These are phyloP conservation scores for Drosophila yooni DNA, from an alignment of 2,888 invertebrate species.

Conservation along the genomic window DNA sequence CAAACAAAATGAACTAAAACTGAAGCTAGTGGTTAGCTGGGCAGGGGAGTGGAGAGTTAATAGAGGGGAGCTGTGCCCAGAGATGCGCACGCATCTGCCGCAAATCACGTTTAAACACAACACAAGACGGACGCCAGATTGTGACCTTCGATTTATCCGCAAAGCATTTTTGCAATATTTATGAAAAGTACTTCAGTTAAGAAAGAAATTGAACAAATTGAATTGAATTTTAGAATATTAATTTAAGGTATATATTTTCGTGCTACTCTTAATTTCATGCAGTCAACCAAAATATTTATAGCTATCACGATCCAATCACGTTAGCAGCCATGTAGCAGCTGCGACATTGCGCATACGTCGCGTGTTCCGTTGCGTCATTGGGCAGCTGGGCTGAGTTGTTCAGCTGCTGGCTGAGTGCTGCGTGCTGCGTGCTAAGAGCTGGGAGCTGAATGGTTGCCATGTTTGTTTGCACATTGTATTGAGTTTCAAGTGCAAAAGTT, in stretches of 20 bases:
- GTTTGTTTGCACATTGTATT: slow-evolving; percentile 68
- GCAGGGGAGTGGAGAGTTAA: neutral
- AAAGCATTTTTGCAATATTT: slow-evolving; percentile 20
- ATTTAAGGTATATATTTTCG: neutral
- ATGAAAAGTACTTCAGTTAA: slow-evolving; percentile 10
- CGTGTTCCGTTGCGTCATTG: slow-evolving; percentile 29
- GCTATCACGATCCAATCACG: slow-evolving; percentile 26
- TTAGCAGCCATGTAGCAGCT: slow-evolving; percentile 13
- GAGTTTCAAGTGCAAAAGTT: slow-evolving; percentile 69
- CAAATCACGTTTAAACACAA: slow-evolving; percentile 44
- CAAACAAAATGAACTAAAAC: slow-evolving; percentile 24
- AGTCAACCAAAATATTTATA: slow-evolving; percentile 11
- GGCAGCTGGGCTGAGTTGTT: neutral
- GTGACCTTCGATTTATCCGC: slow-evolving; percentile 17
- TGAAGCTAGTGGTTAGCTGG: slow-evolving; percentile 10
- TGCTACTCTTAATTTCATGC: neutral
- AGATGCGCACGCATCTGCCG: slow-evolving; percentile 33
- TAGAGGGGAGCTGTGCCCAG: neutral
- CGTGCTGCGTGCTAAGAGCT: neutral
- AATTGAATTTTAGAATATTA: neutral
- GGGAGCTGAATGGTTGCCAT: slow-evolving; percentile 17
- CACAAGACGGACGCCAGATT: slow-evolving; percentile 35
- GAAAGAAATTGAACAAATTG: neutral
- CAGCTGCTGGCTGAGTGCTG: slow-evolving; percentile 2
- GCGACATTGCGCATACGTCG: slow-evolving; percentile 45